Base-by-base conservation (phyloP, 2,797 vertebrate species). In the Chaenodraco wilsoni region DNA sequence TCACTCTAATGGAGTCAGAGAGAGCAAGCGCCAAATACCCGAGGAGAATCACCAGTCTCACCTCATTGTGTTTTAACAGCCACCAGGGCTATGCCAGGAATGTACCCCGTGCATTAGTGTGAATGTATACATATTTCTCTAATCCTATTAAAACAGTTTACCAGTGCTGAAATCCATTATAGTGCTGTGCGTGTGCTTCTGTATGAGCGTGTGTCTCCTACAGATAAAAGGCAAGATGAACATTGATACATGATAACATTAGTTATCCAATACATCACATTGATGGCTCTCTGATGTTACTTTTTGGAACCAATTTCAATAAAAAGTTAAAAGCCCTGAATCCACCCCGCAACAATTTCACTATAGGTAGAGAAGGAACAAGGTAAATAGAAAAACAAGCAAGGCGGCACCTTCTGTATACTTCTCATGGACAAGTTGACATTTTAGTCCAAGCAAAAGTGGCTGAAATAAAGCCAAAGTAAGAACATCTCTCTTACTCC, bases 1-100 rank as follows among this genome's bases (percentile, higher is more conserved):
- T 95, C 94, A 94, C 88, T 87, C 91, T 95, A 95, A 95, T 95
- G 94, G 94, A 93, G 84, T 78, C 75, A 27, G 85, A 90, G 75
- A 76, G 84, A 86, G 86, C 33, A 74, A 82, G 84, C 73, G 88
- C 58, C 87, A 86, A 88, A 90, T 65, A 70, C 78, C 69, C 23
- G 9, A 63, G 64, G 78, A 90, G 90, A 92, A 92, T 83, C 89
- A 82, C 90, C 87, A 88, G 85, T 86, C 88, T 89, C 91, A 92
- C 94, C 91, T 93, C 89, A 84, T 83, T 80, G 86, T 88, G 85
- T 90, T 93, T 92, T 88, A 93, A 92, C 86, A 91, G 87, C 84
- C 83, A 87, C 84, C 70, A 46, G 52, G 88, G 87, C 82, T 90
- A 94, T 94, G 89, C 76, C 85, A 90, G 91, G 94, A 95, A 95